Base-by-base conservation (phyloP, 2,888 invertebrate species). In the Ceraclea dissimilis region DNA sequence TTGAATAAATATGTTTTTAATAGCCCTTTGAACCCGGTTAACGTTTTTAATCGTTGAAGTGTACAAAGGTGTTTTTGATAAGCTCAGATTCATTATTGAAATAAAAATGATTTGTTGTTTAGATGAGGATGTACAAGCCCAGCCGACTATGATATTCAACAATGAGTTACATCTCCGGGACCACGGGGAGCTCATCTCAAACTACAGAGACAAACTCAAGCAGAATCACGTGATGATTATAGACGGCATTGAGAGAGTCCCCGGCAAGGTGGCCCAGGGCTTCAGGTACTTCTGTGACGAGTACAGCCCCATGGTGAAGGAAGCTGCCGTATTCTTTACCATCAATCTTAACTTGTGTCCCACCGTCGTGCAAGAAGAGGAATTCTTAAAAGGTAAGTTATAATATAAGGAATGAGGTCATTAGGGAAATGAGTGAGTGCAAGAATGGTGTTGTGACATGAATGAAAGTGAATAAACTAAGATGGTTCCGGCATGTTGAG, bases 261-360 rank as follows among this genome's bases (percentile, higher is more conserved):
- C 76, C 0, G 69, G 76, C 1, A 60, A 66, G 2, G 66, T 76
- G 1, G 77, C 76, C 0, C 76, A 75, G 74, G 77, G 76, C 1
- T 75, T 78, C 61, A 77, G 77, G 63, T 77, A 75, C 61, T 76
- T 75, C 60, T 77, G 77, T 59, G 77, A 78, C 64, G 78, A 77
- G 62, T 74, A 71, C 63, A 72, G 73, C 54, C 76, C 76, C 1
- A 64, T 76, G 1, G 74, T 72, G 2, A 72, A 71, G 51, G 71
- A 68, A 51, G 74, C 73, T 57, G 76, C 76, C 22, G 73, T 77
- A 64, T 75, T 77, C 62, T 75, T 76, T 61, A 76, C 76, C 6
- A 61, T 78, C 39, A 70, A 78, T 63, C 61, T 72, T 52, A 70
- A 71, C 2, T 67, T 66, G 51, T 77, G 76, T 62, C 20, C 43